A percentile compares a stretch with the other conserved stretches of the same genome.
Evolutionary conservation across 1,140 invertebrate species (phyloP).

Genomic region (Chlorops oryzae): DNA sequence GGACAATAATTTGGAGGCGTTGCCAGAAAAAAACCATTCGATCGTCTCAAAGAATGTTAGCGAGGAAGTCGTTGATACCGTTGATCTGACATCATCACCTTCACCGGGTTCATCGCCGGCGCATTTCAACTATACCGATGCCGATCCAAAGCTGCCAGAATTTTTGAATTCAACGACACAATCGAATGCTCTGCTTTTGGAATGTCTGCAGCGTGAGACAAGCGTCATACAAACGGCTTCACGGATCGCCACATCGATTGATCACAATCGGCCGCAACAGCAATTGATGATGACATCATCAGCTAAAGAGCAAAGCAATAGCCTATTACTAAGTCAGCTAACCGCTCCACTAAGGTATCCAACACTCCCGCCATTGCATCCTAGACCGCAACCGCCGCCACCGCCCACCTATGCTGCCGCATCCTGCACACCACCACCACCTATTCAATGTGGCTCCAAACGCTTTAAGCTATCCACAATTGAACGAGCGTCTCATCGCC

Average conservation of each 20-base stretch:
- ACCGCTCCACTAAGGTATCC: neutral
- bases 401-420: neutral
- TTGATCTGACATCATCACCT: slow-evolving; percentile 40
- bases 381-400: slow-evolving; percentile 2
- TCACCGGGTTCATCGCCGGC: slow-evolving; percentile 36
- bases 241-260: neutral
- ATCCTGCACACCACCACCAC: slow-evolving; percentile 1
- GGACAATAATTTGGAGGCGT: too few species aligned
- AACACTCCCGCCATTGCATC: slow-evolving; percentile 4
- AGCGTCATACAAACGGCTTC: slow-evolving; percentile 13
- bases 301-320: too few species aligned
- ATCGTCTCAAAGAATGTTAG: slow-evolving; percentile 6
- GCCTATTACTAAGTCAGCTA: slow-evolving; percentile 2
- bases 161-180: slow-evolving; percentile 4
- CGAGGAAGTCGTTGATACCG: slow-evolving; percentile 31
- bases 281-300: too few species aligned
- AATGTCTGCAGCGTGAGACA: slow-evolving; percentile 12
- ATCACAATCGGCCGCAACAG: too few species aligned
- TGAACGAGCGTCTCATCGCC: slow-evolving; percentile 36
- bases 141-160: slow-evolving; percentile 4
- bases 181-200: slow-evolving; percentile 10
- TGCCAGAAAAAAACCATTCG: too few species aligned
- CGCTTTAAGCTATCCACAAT: slow-evolving; percentile 37
- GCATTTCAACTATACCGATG: slow-evolving; percentile 29
- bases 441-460: neutral